Conservation (phyloP, 2,113 vertebrate species). For the Dermatemys mawii region DNA sequence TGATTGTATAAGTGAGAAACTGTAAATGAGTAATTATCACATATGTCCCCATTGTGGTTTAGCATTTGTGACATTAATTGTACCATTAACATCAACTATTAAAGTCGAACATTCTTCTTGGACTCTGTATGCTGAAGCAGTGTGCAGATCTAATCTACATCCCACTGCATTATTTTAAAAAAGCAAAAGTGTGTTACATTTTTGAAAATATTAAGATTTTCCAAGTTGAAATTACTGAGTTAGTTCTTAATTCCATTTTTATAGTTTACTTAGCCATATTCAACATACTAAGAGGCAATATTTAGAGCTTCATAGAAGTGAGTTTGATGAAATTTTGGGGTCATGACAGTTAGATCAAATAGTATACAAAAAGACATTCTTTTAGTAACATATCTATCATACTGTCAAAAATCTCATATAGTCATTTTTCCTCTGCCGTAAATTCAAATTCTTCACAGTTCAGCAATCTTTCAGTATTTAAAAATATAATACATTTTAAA, state of each 20-base stretch:
- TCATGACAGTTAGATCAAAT: background rate
- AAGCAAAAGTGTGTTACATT: background rate
- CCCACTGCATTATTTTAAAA: constrained; percentile 1
- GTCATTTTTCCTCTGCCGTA: constrained; percentile 26
- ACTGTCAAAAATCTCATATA: background rate
- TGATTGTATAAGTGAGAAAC: background rate
- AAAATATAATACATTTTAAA: constrained; percentile 22
- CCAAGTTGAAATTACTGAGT: background rate
- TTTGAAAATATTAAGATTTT: background rate
- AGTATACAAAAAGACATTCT: background rate
- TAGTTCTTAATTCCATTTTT: background rate
- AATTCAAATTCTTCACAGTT: background rate
- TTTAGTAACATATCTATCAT: background rate
- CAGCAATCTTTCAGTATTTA: background rate
- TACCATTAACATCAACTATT: constrained; percentile 18
- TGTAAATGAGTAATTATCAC: constrained; percentile 36
- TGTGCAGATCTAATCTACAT: constrained; percentile 6
- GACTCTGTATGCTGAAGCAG: constrained; percentile 41
- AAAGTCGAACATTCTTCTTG: background rate
- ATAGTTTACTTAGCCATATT: background rate
- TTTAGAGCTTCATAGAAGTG: background rate
- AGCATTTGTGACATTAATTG: constrained; percentile 25
- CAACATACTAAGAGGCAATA: background rate
- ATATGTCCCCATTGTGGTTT: background rate
- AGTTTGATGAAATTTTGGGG: background rate